Evolutionary conservation across 2,797 vertebrate species (phyloP).

Genomic region (Gymnoscopelus microlampas): DNA sequence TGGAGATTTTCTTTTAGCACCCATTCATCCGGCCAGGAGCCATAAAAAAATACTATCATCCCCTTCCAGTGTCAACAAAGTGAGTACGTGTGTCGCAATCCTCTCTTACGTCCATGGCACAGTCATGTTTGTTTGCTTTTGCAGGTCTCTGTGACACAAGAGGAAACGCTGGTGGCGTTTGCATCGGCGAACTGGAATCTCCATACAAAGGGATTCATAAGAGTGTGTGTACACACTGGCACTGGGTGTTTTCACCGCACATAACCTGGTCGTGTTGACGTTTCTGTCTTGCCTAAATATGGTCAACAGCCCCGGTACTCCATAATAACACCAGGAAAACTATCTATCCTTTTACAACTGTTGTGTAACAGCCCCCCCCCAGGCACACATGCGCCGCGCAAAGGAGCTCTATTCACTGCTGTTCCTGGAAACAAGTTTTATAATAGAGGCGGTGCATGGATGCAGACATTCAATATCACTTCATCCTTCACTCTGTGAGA

Average conservation of each 20-base stretch:
- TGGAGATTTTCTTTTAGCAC: no score
- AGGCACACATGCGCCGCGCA: not conserved
- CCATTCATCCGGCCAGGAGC: constrained; percentile 14
- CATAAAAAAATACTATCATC: constrained; percentile 16
- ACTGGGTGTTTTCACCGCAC: not conserved
- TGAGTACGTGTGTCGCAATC: constrained; percentile 21
- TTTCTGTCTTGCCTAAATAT: not conserved
- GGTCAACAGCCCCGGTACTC: not conserved
- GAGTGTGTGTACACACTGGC: no score
- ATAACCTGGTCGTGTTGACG: not conserved
- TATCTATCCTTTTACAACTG: not conserved
- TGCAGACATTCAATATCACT: not conserved
- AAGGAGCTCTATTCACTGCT: not conserved
- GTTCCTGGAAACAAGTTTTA: constrained; percentile 3
- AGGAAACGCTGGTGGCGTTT: constrained; percentile 3
- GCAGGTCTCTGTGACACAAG: constrained; percentile 27
- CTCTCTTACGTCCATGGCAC: not conserved
- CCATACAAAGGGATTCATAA: not conserved
- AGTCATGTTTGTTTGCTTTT: constrained; percentile 11
- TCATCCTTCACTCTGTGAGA: not conserved
- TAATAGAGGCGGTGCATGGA: not conserved
- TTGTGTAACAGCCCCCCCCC: not conserved
- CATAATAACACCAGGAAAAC: not conserved
- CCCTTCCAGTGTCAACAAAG: constrained; percentile 13
- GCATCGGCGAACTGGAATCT: not conserved